Evolutionary conservation across 2,888 invertebrate species (phyloP).

Genomic region (Azorinus chamasolen): DNA sequence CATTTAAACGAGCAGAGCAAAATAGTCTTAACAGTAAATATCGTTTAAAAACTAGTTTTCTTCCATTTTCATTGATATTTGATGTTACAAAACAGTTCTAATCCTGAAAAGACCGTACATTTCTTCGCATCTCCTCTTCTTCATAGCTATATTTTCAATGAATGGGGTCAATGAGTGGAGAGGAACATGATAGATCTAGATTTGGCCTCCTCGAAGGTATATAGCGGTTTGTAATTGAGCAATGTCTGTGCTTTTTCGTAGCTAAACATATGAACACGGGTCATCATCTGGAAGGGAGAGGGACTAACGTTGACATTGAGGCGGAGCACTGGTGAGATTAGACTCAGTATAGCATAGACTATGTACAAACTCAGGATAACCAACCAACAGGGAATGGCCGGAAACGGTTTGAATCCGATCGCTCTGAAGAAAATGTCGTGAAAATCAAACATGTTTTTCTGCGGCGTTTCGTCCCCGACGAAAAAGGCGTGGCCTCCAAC

Average conservation of each 20-base stretch:
- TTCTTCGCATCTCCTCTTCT: too few species aligned
- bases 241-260: conserved; percentile 88
- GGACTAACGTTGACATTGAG: conserved; percentile 33
- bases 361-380: conserved; percentile 70
- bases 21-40: too few species aligned
- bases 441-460: conserved; percentile 88
- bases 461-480: conserved; percentile 89
- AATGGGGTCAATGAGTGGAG: too few species aligned
- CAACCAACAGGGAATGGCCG: conserved; percentile 79
- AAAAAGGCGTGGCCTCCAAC: conserved; percentile 88
- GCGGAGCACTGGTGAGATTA: conserved; percentile 43
- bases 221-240: conserved; percentile 87
- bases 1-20: too few species aligned
- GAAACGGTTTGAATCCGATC: conserved; percentile 66
- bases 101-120: too few species aligned
- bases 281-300: conserved; percentile 22
- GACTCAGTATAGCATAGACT: conserved; percentile 57
- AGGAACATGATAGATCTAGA: too few species aligned
- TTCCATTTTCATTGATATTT: too few species aligned
- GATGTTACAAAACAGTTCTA: too few species aligned
- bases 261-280: conserved; percentile 88
- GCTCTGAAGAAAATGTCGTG: conserved; percentile 53
- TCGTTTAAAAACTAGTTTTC: too few species aligned
- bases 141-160: too few species aligned
- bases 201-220: conserved; percentile 84